Base-by-base conservation (phyloP, 2,888 invertebrate species). In the Apotomis betuletana region DNA sequence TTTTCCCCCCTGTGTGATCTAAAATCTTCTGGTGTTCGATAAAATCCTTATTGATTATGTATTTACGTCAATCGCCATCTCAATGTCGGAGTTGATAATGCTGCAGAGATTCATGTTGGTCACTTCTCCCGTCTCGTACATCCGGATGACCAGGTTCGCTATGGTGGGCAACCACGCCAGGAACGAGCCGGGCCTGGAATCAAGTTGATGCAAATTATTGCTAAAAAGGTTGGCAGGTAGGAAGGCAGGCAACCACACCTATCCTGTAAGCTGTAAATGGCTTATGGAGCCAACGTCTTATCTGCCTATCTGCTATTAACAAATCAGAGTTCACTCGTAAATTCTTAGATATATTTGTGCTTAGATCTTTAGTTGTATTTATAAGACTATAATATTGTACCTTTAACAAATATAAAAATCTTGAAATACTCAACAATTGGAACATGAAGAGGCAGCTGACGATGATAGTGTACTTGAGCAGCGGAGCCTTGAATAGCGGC, bases 351-450 rank as follows among this genome's bases (percentile, higher is more conserved):
- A 1, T 27, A 1, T 27, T 27, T 27, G 27, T 27, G 27, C 27
- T 27, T 27, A 27, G 27, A 27, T 27, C 27, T 27, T 27, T 27
- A 27, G 27, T 27, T 27, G 27, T 27, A 27, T 27, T 27, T 27
- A 27, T 27, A 2, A 27, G 1, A 27, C 27, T n/a, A n/a, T n/a
- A n/a, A n/a, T n/a, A n/a, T n/a, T n/a, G n/a, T n/a, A n/a, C n/a
- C n/a, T n/a, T n/a, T n/a, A n/a, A n/a, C n/a, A n/a, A n/a, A n/a
- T n/a, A n/a, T n/a, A n/a, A n/a, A n/a, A n/a, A n/a, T 49, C 49
- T 55, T 27, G 15, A 0, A 38, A 55, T 76, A 81, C 82, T 89
- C 82, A 95, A 41, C 95, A 95, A 88, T 94, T 95, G 94, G 90
- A 95, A 85, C 10, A 95, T 85, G 46, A 87, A 85, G 72, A 94